Evolutionary conservation across 2,113 vertebrate species (phyloP).

Genomic region (Labeo rohita): DNA sequence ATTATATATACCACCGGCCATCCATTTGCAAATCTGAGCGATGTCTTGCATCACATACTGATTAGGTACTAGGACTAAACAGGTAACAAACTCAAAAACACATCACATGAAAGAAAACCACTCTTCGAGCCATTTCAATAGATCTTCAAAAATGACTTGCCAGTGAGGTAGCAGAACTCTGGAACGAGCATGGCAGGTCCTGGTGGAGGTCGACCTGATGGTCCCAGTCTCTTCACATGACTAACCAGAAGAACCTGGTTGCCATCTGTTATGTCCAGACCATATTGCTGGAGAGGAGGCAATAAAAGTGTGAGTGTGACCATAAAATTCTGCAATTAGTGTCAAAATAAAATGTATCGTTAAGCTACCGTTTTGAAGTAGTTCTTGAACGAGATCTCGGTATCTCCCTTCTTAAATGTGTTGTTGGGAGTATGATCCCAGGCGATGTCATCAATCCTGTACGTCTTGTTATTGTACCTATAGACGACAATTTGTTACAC

Average conservation of each 20-base stretch:
- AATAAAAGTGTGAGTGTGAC: not conserved
- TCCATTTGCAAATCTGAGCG: not conserved
- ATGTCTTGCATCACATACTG: not conserved
- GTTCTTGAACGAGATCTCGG: slow-evolving; percentile 82
- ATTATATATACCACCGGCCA: not conserved
- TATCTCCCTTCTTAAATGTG: slow-evolving; percentile 85
- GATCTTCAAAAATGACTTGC: slow-evolving; percentile 64
- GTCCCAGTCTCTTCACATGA: slow-evolving; percentile 75
- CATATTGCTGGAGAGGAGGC: slow-evolving; percentile 82
- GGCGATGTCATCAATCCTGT: slow-evolving; percentile 90
- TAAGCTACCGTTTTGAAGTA: slow-evolving; percentile 85
- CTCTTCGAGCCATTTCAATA: not conserved
- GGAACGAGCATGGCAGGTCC: slow-evolving; percentile 87
- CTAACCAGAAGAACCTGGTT: slow-evolving; percentile 89
- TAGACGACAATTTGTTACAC: not conserved
- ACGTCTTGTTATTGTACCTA: slow-evolving; percentile 97
- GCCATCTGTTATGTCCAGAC: slow-evolving; percentile 82
- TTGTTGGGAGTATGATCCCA: slow-evolving; percentile 89
- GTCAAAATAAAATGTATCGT: not conserved
- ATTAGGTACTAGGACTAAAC: not conserved
- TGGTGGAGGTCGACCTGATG: slow-evolving; percentile 66
- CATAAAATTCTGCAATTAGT: not conserved
- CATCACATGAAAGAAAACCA: not conserved
- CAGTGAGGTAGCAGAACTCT: slow-evolving; percentile 93
- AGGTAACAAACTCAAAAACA: not conserved